Evolutionary conservation across 2,113 vertebrate genomes (phyloP), one percentile per base, ranked within the genome.

Genomic region (Carassius auratus): DNA sequence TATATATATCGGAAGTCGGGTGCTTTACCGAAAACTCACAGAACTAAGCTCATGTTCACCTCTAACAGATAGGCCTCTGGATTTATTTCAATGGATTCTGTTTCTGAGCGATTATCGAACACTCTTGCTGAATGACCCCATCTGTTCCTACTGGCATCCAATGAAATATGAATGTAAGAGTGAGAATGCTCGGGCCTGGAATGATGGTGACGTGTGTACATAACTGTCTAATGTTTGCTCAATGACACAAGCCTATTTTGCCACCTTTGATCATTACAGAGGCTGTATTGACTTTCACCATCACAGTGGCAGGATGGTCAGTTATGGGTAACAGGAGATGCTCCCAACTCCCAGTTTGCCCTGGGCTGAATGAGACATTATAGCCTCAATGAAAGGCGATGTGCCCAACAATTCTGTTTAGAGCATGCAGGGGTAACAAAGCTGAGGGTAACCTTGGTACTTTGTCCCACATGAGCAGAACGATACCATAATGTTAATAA

Each of bases 101-200:
- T 93, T 93, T 92, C 93, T 88, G 14, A 86, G 91, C 88, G 89
- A 94, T 91, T 91, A 92, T 93, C 90, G 55, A 87, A 59, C 83
- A 59, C 21, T 76, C 89, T 81, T 89, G 80, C 88, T 90, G 84
- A 91, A 89, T 91, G 76, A 15, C 61, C 92, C 92, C 93, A 93
- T 93, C 92, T 93, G 93, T 77, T 48, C 33, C 48, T 85, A 86
- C 79, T 76, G 15, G 77, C 80, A 89, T 83, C 79, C 75, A 33
- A 8, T 64, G 57, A 73, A 38, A 74, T 80, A 69, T 61, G 26
- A 85, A 75, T 73, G n/a, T 26, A 45, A 73, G 42, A 80, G 21
- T 17, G 12, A 66, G 62, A 50, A 33, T 9, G 36, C 10, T 52
- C 0, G 0, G 38, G 19, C 81, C 55, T 14, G 73, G 61, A 59